Percentiles rank a stretch among this genome's conserved stretches.
These are phyloP conservation scores for Drosophila bifasciata DNA, from an alignment of 1,140 invertebrate genomes.

Conservation along the genomic window DNA sequence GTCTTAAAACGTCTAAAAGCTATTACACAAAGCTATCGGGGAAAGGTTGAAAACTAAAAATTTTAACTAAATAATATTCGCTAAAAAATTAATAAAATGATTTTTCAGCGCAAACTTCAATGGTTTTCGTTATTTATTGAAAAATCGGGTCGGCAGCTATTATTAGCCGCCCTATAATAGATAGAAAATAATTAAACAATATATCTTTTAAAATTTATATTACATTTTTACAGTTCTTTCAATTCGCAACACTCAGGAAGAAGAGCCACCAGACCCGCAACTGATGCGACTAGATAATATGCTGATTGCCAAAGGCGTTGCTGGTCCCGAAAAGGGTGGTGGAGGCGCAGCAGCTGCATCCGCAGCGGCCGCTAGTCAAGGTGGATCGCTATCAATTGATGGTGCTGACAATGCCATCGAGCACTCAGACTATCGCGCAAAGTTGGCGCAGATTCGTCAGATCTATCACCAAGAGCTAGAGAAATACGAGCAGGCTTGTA, in stretches of 20 bases:
- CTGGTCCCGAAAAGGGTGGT: slow-evolving; percentile 98
- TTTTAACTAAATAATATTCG: too few relatives aligned
- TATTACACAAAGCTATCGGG: too few relatives aligned
- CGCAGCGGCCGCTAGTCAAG: slow-evolving; percentile 94
- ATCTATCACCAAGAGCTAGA: slow-evolving; percentile 99
- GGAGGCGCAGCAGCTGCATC: slow-evolving; percentile 95
- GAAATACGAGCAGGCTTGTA: slow-evolving; percentile 99
- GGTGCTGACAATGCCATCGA: slow-evolving; percentile 97
- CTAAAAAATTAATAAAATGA: too few relatives aligned
- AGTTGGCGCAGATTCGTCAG: slow-evolving; percentile 99
- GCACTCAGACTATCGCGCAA: slow-evolving; percentile 99
- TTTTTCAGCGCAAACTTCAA: too few relatives aligned
- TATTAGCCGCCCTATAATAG: too few relatives aligned
- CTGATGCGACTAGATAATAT: slow-evolving; percentile 99
- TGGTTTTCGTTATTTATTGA: too few relatives aligned
- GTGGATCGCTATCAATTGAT: slow-evolving; percentile 85
- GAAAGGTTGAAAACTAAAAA: too few relatives aligned
- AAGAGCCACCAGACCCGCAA: slow-evolving; percentile 99
- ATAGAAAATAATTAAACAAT: not conserved
- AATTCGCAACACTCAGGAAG: slow-evolving; percentile 98
- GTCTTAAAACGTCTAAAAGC: too few relatives aligned
- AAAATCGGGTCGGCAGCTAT: too few relatives aligned
- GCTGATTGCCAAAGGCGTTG: slow-evolving; percentile 99
- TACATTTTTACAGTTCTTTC: slow-evolving; percentile 93
- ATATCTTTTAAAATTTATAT: too few relatives aligned